A percentile compares a stretch with the other conserved stretches of the same genome.
Conservation (phyloP, 2,113 vertebrate genomes). For the Rhea americana region DNA sequence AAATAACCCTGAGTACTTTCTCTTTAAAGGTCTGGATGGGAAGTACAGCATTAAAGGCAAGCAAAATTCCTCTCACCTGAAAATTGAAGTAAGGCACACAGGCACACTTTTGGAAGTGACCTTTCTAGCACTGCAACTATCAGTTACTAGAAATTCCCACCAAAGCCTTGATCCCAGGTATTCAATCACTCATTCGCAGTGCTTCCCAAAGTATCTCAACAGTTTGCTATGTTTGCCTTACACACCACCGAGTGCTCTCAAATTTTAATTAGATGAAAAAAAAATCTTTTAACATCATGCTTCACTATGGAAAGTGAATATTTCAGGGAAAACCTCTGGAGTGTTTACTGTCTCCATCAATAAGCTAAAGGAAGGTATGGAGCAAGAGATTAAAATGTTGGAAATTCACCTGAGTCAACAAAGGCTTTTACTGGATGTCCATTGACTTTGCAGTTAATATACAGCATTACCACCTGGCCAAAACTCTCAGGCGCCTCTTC, state of each 20-base stretch:
- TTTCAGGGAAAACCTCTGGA: neutral
- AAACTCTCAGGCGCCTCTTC: constrained; percentile 98
- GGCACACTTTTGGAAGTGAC: neutral
- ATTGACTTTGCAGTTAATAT: constrained; percentile 99
- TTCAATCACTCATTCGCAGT: fast-evolving
- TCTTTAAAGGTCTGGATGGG: neutral
- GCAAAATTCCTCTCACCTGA: neutral
- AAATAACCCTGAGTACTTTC: neutral
- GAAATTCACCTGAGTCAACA: constrained; percentile 91
- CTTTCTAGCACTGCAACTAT: neutral
- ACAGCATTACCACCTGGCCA: constrained; percentile 98
- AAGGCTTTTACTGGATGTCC: constrained; percentile 98
- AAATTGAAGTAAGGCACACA: neutral
- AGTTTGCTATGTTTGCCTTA: neutral
- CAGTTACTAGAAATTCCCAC: neutral
- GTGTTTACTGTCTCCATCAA: neutral
- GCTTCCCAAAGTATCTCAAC: neutral
- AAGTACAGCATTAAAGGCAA: neutral
- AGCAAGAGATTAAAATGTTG: neutral
- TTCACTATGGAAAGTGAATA: neutral
- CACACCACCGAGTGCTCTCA: fast-evolving
- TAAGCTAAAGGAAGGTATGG: neutral
- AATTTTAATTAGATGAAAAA: neutral
- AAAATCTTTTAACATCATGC: neutral
- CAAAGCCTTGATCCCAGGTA: neutral